These are phyloP conservation scores for Oxygymnocypris stewartii DNA, from an alignment of 2,113 vertebrate species.

Conservation along the genomic window DNA sequence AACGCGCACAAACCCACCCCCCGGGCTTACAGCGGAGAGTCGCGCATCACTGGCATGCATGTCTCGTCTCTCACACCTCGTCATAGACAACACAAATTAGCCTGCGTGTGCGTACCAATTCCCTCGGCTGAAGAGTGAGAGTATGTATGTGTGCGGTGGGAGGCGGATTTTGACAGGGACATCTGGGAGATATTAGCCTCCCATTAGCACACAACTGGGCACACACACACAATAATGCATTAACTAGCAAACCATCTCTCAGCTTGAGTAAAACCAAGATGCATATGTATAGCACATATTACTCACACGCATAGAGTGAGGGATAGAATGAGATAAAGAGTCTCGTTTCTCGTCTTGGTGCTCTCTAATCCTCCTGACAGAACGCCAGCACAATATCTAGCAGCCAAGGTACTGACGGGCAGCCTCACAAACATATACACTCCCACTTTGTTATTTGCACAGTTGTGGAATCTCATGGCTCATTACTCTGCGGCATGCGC, in stretches of 20 bases:
- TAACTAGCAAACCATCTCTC: slow-evolving; percentile 13
- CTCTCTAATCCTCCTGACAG: slow-evolving; percentile 49
- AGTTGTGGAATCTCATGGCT: slow-evolving; percentile 50
- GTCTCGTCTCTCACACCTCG: slow-evolving; percentile 34
- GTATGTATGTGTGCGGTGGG: slow-evolving; percentile 10
- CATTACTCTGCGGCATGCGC: slow-evolving; percentile 59
- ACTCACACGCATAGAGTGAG: slow-evolving; percentile 10
- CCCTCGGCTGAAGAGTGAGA: slow-evolving; percentile 10
- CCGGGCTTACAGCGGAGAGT: slow-evolving; percentile 11
- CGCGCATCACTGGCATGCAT: slow-evolving; percentile 10
- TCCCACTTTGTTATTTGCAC: slow-evolving; percentile 44
- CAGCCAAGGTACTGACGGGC: slow-evolving; percentile 51
- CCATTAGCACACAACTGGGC: slow-evolving; percentile 52
- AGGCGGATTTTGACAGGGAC: slow-evolving; percentile 52
- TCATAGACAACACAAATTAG: slow-evolving; percentile 47
- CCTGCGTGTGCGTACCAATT: slow-evolving; percentile 19
- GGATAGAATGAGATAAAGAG: slow-evolving; percentile 29
- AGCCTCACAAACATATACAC: slow-evolving; percentile 24
- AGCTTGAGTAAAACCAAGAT: slow-evolving; percentile 3
- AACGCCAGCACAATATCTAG: slow-evolving; percentile 50
- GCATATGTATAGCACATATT: slow-evolving; percentile 13
- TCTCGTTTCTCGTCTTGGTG: slow-evolving; percentile 36
- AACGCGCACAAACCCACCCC: not conserved
- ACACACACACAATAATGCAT: slow-evolving; percentile 42
- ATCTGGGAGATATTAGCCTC: slow-evolving; percentile 57